Evolutionary conservation across 2,888 invertebrate genomes (phyloP).

Genomic region (Chromoteleia sp.): DNA sequence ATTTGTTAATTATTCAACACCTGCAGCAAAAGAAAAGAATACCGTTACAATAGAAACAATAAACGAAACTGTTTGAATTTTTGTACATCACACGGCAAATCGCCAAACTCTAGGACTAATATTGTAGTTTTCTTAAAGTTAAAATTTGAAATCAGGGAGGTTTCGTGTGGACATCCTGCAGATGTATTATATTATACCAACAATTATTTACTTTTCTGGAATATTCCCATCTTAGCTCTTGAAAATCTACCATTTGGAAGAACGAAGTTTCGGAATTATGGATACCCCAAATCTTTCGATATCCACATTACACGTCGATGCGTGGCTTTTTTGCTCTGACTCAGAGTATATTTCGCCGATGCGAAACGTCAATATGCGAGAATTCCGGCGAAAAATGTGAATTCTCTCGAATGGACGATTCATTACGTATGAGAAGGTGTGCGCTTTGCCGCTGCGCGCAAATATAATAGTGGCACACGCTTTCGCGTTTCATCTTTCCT

Average conservation of each 20-base stretch:
- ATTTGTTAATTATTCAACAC: too few relatives aligned
- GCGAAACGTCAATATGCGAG: slow-evolving; percentile 54
- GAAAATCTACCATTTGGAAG: slow-evolving; percentile 39
- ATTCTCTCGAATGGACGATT: slow-evolving; percentile 58
- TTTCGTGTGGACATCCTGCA: too few relatives aligned
- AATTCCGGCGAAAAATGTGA: slow-evolving; percentile 60
- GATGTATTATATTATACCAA: too few relatives aligned
- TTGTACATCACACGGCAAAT: too few relatives aligned
- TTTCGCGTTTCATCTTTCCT: slow-evolving; percentile 16
- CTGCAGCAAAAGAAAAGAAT: too few relatives aligned
- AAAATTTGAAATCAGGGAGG: too few relatives aligned
- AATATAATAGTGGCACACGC: slow-evolving; percentile 51
- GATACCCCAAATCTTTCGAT: slow-evolving; percentile 51
- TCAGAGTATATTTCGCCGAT: slow-evolving; percentile 17
- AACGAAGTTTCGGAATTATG: slow-evolving; percentile 39
- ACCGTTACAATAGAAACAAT: too few relatives aligned
- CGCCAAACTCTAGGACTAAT: too few relatives aligned
- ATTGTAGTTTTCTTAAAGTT: too few relatives aligned
- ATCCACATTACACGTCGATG: slow-evolving; percentile 60
- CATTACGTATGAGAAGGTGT: slow-evolving; percentile 56
- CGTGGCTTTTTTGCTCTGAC: slow-evolving; percentile 37
- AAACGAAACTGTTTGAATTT: too few relatives aligned
- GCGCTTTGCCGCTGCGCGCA: slow-evolving; percentile 44
- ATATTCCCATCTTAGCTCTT: slow-evolving; percentile 28
- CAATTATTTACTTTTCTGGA: slow-evolving; percentile 15